Evolutionary conservation across 2,888 invertebrate species (phyloP).

Genomic region (Lochmaea capreae): DNA sequence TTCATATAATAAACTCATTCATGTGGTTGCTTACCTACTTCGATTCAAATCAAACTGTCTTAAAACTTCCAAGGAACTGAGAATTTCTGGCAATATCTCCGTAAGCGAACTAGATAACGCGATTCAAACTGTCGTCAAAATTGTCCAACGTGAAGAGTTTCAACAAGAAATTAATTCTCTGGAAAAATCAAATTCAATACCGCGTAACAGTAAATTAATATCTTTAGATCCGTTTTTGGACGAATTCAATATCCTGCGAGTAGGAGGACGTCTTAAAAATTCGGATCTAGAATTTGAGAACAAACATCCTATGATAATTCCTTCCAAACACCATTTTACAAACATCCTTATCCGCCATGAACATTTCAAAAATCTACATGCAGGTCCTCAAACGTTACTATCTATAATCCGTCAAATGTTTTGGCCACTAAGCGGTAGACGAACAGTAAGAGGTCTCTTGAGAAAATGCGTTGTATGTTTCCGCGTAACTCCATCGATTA

Average conservation of each 20-base stretch:
- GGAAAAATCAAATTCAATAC: too few relatives aligned
- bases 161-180: too few relatives aligned
- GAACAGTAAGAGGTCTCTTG: not conserved
- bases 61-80: not conserved
- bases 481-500: too few relatives aligned
- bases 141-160: too few relatives aligned
- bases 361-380: too few relatives aligned
- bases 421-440: not conserved
- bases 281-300: constrained; percentile 9
- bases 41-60: too few relatives aligned
- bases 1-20: too few relatives aligned
- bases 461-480: not conserved
- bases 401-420: not conserved
- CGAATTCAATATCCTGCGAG: constrained; percentile 3
- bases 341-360: not conserved
- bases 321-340: constrained; percentile 18
- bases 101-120: too few relatives aligned
- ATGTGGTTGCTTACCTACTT: too few relatives aligned
- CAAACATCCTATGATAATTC: constrained; percentile 21
- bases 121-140: too few relatives aligned
- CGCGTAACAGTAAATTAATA: too few relatives aligned
- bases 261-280: constrained; percentile 17
- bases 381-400: not conserved
- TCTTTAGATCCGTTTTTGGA: too few relatives aligned
- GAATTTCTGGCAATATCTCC: not conserved